A percentile compares a stretch with the other conserved stretches of the same genome.
Evolutionary conservation across 64 coral and sea anemone genomes (phyloP).

Genomic region (Montipora foliosa): DNA sequence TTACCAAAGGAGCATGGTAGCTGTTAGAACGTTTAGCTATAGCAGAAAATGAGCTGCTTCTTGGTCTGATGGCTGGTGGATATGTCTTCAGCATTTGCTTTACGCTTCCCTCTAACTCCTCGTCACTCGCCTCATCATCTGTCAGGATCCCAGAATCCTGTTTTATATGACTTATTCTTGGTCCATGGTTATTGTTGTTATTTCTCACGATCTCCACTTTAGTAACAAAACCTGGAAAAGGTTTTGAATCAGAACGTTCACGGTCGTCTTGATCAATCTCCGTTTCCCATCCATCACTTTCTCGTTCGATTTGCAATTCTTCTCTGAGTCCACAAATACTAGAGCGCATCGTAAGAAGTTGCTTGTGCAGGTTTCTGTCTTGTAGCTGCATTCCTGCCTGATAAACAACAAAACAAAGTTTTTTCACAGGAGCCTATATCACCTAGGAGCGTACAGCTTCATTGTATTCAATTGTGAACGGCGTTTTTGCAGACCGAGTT

Average conservation of each 20-base stretch:
- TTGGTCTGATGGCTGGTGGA: neutral
- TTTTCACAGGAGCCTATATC: neutral
- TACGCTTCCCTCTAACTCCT: conserved; percentile 30
- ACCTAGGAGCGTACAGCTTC: no score
- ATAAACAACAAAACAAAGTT: neutral
- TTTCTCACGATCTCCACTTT: conserved; percentile 58
- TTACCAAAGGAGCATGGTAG: neutral
- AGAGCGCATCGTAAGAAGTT: conserved; percentile 61
- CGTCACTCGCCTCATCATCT: conserved; percentile 63
- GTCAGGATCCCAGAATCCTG: conserved; percentile 90
- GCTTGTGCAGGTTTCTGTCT: conserved; percentile 80
- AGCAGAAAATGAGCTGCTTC: conserved; percentile 40
- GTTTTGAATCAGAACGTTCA: neutral
- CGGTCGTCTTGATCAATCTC: conserved; percentile 23
- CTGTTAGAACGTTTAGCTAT: neutral
- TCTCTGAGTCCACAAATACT: conserved; percentile 62
- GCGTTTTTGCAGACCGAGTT: no score
- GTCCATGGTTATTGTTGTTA: neutral
- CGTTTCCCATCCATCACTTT: conserved; percentile 56
- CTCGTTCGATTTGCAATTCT: conserved; percentile 52
- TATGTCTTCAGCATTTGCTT: conserved; percentile 1
- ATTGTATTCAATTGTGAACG: no score
- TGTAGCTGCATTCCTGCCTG: conserved; percentile 86
- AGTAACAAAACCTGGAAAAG: conserved; percentile 25
- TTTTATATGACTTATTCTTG: conserved; percentile 63